Percentiles rank a stretch among this genome's conserved stretches.
Evolutionary conservation across 2,113 vertebrate species (phyloP).

Genomic region (Aramus guarauna): DNA sequence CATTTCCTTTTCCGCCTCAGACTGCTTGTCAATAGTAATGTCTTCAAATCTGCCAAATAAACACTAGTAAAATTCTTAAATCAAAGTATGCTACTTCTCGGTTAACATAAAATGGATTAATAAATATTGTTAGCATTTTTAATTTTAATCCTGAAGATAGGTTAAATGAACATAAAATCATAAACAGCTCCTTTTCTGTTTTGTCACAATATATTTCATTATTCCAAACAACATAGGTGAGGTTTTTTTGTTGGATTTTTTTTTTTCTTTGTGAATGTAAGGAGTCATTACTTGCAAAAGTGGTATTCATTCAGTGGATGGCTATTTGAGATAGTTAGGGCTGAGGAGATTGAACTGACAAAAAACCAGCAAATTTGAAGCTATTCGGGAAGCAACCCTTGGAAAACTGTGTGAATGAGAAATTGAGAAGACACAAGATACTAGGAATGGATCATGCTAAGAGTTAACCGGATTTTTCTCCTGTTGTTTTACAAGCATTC

Average conservation of each 20-base stretch:
- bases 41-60: conserved; percentile 10
- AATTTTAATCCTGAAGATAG: background rate
- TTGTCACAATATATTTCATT: background rate
- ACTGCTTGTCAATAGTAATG: conserved; percentile 25
- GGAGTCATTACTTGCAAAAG: background rate
- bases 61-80: background rate
- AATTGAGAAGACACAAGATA: background rate
- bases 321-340: background rate
- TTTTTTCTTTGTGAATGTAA: background rate
- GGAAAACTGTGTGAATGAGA: background rate
- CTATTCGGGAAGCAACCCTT: background rate
- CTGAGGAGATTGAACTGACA: background rate
- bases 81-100: background rate
- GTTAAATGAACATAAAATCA: background rate
- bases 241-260: background rate
- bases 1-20: background rate
- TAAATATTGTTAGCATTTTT: background rate
- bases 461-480: background rate
- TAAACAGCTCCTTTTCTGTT: background rate
- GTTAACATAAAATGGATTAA: background rate
- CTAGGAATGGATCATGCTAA: background rate
- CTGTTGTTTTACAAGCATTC: background rate
- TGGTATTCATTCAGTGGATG: background rate
- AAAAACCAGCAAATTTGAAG: background rate
- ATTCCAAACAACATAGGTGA: background rate